Percentiles rank a stretch among this genome's conserved stretches.
Evolutionary conservation across 2,888 invertebrate species (phyloP).

Genomic region (Chironomus tentans): DNA sequence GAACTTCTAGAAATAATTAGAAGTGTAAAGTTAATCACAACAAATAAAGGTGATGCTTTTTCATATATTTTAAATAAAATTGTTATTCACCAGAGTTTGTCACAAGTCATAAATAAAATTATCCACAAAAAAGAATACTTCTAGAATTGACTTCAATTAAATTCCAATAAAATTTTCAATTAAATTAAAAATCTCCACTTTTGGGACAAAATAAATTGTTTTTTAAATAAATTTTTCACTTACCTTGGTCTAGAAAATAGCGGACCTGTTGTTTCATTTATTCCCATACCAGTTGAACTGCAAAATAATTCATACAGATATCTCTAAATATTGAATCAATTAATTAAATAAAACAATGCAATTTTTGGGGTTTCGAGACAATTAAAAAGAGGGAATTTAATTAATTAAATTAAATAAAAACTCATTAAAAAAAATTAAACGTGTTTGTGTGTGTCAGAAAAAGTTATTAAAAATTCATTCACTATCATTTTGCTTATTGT

Average conservation of each 20-base stretch:
- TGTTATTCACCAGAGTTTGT: no score
- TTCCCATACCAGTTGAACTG: constrained; percentile 24
- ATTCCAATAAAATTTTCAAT: no score
- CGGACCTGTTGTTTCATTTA: constrained; percentile 21
- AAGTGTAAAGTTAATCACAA: no score
- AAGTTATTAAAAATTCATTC: background rate
- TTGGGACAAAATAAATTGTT: no score
- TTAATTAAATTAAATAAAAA: background rate
- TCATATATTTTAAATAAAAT: no score
- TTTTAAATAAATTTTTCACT: background rate
- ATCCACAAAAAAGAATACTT: no score
- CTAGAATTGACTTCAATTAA: no score
- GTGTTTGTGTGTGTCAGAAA: background rate
- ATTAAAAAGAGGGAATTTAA: background rate
- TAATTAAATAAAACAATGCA: background rate
- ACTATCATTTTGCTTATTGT: background rate
- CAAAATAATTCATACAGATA: background rate
- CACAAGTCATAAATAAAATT: no score
- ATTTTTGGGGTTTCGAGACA: background rate
- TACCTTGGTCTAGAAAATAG: constrained; percentile 25
- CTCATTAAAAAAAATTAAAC: background rate
- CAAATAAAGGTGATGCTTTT: no score
- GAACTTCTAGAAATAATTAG: no score
- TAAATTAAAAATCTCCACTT: no score
- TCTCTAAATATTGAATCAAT: background rate